Evolutionary conservation across 2,113 vertebrate genomes (phyloP), one percentile per base, ranked within the genome.

Genomic region (Excalfactoria chinensis): DNA sequence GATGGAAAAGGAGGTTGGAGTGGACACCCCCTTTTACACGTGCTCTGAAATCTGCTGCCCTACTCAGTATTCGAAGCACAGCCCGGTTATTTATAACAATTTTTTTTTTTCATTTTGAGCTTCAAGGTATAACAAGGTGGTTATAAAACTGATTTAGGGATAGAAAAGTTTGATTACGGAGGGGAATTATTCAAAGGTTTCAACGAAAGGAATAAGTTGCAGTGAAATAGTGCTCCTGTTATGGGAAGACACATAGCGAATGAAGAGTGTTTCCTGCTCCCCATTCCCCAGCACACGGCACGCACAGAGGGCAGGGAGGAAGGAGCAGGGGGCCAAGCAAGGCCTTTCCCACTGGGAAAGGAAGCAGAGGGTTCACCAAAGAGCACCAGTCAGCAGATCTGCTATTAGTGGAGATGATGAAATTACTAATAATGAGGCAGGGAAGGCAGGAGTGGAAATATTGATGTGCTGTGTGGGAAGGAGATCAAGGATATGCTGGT

Each of bases 141-240:
- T 95, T 96, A 73, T 96, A 95, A 95, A 93, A 92, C 76, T 95
- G 96, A 97, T 97, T 97, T 97, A 97, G 37, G 86, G 84, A 73
- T 80, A 76, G 91, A 74, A 88, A 93, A 91, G 95, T 96, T 93
- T 96, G 95, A 97, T 97, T 95, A 95, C 84, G 85, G 79, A 84
- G 71, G 75, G 84, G 84, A 96, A 96, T 96, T 95, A 93, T 92
- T 93, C 6, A 0, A 62, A 86, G 86, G 66, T 83, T 75, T 86
- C 91, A 89, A 91, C 68, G 86, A 83, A 85, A 90, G 80, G 77
- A 93, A 74, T 84, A 91, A 88, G 91, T 71, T 69, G 49, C 66
- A 44, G 69, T 70, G 77, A 92, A 96, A 95, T 93, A 94, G 81
- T 68, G 71, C 35, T 59, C 49, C 49, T 84, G 53, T 73, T 93